These are phyloP conservation scores for Sporophila hypoxantha DNA, from an alignment of 2,113 vertebrate species.

Conservation along the genomic window DNA sequence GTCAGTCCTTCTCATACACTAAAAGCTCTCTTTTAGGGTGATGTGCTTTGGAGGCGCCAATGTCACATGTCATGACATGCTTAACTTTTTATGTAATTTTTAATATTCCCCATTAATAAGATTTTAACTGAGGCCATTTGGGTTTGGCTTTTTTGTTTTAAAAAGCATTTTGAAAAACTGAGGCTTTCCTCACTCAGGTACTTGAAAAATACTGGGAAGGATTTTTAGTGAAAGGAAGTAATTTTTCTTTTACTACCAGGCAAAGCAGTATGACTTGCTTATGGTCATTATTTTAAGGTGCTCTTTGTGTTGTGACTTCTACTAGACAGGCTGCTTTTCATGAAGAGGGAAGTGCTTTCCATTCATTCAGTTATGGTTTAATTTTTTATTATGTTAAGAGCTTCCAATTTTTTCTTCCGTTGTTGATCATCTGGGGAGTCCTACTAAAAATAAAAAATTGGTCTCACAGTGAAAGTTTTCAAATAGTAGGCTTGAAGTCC, in stretches of 20 bases:
- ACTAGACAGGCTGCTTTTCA: not conserved
- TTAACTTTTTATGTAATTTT: not conserved
- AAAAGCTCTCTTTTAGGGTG: not conserved
- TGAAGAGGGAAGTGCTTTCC: not conserved
- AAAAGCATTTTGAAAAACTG: not conserved
- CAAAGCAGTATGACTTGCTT: not conserved
- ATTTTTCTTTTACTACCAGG: not conserved
- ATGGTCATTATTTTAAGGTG: not conserved
- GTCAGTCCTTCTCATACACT: not conserved
- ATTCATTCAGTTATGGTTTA: not conserved
- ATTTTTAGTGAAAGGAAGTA: not conserved
- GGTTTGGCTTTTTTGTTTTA: not conserved
- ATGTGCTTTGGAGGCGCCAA: not conserved
- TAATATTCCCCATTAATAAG: not conserved
- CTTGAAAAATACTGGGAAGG: not conserved
- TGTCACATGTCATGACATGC: not conserved
- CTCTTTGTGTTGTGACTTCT: not conserved
- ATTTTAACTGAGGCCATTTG: not conserved
- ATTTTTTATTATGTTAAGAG: not conserved
- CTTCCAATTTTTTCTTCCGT: not conserved
- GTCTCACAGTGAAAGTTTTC: slow-evolving; percentile 4
- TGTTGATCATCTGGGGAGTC: not conserved
- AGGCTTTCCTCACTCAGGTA: not conserved
- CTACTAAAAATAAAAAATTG: slow-evolving; percentile 32
- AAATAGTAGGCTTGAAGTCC: not conserved